Evolutionary conservation across 1,140 invertebrate species (phyloP), one percentile per base, ranked within the genome.

Genomic region (Leptopilina clavipes): DNA sequence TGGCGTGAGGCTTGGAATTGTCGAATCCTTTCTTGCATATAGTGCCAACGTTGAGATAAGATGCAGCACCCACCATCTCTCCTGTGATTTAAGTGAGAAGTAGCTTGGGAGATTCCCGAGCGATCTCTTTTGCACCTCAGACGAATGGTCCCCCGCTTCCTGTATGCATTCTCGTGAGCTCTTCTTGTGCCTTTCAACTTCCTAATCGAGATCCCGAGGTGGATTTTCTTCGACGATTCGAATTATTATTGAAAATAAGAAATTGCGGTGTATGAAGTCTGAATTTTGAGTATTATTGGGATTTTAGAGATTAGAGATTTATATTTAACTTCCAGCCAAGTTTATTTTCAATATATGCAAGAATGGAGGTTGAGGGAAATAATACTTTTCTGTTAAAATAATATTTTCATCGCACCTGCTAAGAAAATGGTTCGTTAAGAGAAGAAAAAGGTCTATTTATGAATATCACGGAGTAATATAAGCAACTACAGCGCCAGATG

Each of bases 1-100:
- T 56, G 48, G 48, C 40, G 44, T 54, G 71, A 70, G 37, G 54
- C 72, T 44, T 44, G 54, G 82, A 82, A 83, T 83, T 82, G 82
- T 83, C 82, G 80, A 82, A 82, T 82, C 81, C 82, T 79, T 75
- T 79, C 74, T 65, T 37, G 81, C 81, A 83, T n/a, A n/a, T 82
- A 79, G 79, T 43, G 14, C 59, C 25, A 65, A 11, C 59, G 12
- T 22, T 10, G 22, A 82, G 82, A 83, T 81, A 82, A 83, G 81
- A 48, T 76, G 81, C 76, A 71, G n/a, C 73, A 31, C 25, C n/a
- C 25, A 40, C 37, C 70, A 10, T 12, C 44, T 56, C 79, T 70
- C 75, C 81, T 76, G 76, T 83, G 82, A 83, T 83, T 83, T 83
- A 75, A 78, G 76, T 75, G 81, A 76, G 71, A 80, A 82, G 81